phyloP scores from a whole-genome alignment of 2,113 vertebrate species.

The Coptodon bakossiorum region DNA sequence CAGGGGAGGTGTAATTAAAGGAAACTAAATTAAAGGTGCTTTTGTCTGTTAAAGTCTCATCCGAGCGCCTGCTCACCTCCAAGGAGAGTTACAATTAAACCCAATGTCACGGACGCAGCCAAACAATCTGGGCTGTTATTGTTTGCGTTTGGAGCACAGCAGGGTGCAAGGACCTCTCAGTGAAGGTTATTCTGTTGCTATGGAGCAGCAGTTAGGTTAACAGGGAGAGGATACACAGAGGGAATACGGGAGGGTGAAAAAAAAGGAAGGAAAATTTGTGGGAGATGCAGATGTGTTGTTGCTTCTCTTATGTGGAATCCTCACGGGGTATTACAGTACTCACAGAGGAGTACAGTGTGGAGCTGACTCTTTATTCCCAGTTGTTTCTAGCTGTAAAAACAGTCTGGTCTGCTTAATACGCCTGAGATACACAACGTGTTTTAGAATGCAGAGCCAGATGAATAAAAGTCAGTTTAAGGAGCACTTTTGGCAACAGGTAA shows the following conservation, averaged over 20 bases:
- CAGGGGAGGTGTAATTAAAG: constrained; percentile 1
- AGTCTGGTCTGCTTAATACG: neutral
- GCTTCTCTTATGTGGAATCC: neutral
- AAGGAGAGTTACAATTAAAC: constrained; percentile 40
- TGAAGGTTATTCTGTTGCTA: constrained; percentile 55
- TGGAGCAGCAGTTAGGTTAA: constrained; percentile 21
- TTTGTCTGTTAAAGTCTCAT: constrained; percentile 10
- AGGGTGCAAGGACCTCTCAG: constrained; percentile 39
- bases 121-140: constrained; percentile 42
- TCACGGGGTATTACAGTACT: neutral
- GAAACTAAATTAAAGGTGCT: constrained; percentile 14
- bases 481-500: neutral
- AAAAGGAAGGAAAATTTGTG: neutral
- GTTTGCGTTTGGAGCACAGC: constrained; percentile 36
- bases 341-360: neutral
- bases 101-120: constrained; percentile 24
- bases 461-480: neutral
- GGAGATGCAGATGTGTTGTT: neutral
- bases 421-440: neutral
- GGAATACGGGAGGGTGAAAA: neutral
- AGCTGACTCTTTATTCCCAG: neutral
- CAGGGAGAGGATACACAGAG: neutral
- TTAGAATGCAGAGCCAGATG: neutral
- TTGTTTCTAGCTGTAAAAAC: neutral
- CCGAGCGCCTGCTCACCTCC: neutral